Percentiles rank a stretch among this genome's conserved stretches.
Conservation (phyloP, 2,113 vertebrate species). For the Barbus barbus region DNA sequence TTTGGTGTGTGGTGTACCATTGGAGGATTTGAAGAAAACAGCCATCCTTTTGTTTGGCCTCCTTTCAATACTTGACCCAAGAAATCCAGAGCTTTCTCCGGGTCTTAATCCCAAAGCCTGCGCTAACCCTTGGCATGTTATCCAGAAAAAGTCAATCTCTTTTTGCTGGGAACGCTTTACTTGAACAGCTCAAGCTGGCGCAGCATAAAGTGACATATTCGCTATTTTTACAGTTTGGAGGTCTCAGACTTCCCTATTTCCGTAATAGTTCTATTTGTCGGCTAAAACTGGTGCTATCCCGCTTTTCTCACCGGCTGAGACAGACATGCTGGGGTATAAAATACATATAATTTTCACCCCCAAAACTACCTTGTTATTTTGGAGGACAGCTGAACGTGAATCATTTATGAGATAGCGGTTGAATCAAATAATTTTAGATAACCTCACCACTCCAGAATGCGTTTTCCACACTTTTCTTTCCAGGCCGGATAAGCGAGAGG, state of each 20-base stretch:
- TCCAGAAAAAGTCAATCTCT: conserved; percentile 39
- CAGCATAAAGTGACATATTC: conserved; percentile 8
- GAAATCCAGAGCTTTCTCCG: conserved; percentile 17
- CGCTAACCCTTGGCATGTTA: conserved; percentile 25
- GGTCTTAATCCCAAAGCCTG: conserved; percentile 21
- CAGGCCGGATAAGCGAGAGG: neutral
- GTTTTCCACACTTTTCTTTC: conserved; percentile 4
- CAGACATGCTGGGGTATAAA: neutral
- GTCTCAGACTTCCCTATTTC: neutral
- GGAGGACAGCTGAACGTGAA: conserved; percentile 39
- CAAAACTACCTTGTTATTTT: neutral
- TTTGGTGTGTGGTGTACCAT: conserved; percentile 18
- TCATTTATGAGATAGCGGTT: conserved; percentile 46
- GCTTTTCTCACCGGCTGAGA: neutral
- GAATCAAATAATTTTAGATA: conserved; percentile 47
- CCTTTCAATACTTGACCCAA: conserved; percentile 24
- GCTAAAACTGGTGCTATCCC: neutral
- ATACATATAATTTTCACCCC: neutral
- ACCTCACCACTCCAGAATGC: conserved; percentile 30
- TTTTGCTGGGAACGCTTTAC: neutral
- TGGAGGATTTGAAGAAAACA: conserved; percentile 16
- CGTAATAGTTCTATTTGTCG: neutral
- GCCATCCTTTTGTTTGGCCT: conserved; percentile 15
- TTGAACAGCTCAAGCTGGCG: conserved; percentile 1
- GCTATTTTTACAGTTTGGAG: neutral